A percentile compares a stretch with the other conserved stretches of the same genome.
phyloP scores from a whole-genome alignment of 2,797 vertebrate species.

The Atherinosoma microstoma region DNA sequence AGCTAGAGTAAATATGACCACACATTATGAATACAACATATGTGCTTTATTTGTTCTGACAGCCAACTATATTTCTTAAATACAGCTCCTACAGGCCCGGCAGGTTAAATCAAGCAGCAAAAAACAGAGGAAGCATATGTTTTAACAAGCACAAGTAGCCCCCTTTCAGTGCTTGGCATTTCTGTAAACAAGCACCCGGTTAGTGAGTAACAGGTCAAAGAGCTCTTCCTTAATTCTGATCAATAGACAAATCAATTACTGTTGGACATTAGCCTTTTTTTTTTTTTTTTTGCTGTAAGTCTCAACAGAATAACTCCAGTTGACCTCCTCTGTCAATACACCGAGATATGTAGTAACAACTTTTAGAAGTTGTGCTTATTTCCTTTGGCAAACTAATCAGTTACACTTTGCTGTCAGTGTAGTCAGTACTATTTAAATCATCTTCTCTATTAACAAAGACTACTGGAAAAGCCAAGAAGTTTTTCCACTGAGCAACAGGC shows the following conservation, averaged over 20 bases:
- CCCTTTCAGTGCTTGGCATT: slow-evolving; percentile 27
- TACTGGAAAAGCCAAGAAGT: neutral
- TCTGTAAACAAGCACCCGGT: slow-evolving; percentile 50
- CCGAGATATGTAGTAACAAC: slow-evolving; percentile 2
- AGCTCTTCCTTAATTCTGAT: slow-evolving; percentile 40
- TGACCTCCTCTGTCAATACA: slow-evolving; percentile 24
- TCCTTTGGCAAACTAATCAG: neutral
- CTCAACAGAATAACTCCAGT: slow-evolving; percentile 7
- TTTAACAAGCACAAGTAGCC: slow-evolving; percentile 24
- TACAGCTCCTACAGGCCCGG: slow-evolving; percentile 26
- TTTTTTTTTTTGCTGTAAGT: neutral
- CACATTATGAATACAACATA: slow-evolving; percentile 23
- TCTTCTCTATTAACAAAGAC: neutral
- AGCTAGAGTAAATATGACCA: slow-evolving; percentile 11
- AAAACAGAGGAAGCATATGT: slow-evolving; percentile 34
- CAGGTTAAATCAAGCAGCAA: slow-evolving; percentile 31
- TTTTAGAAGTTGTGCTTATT: slow-evolving; percentile 16
- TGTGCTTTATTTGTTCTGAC: slow-evolving; percentile 9
- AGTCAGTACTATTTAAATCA: slow-evolving; percentile 12
- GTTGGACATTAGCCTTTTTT: slow-evolving; percentile 15
- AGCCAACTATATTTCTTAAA: slow-evolving; percentile 37
- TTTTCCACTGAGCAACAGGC: neutral
- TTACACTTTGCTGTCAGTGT: slow-evolving; percentile 8
- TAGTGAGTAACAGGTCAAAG: slow-evolving; percentile 46
- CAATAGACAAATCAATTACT: slow-evolving; percentile 38